Percentiles rank a stretch among this genome's conserved stretches.
phyloP scores from a whole-genome alignment of 23 tunicate species.

The Halocynthia aurantium region DNA sequence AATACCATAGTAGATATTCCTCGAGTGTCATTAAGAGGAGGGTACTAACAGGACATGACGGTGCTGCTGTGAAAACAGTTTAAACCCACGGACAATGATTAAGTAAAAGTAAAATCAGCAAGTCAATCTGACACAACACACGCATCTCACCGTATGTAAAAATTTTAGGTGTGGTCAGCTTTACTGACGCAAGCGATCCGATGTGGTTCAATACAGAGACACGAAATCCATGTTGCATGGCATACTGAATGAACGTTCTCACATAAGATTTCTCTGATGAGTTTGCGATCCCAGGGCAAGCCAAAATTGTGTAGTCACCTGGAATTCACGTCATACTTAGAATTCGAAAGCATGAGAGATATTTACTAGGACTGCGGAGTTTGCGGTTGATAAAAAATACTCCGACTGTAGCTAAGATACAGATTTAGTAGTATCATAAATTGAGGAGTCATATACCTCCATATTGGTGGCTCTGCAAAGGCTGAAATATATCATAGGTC shows the following conservation, averaged over 20 bases:
- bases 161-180: slow-evolving; percentile 74
- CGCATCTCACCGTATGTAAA: slow-evolving; percentile 68
- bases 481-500: slow-evolving; percentile 70
- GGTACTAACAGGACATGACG: no score
- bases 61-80: no score
- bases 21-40: no score
- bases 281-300: slow-evolving; percentile 86
- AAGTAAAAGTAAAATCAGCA: neutral
- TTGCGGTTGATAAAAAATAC: no score
- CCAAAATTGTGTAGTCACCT: slow-evolving; percentile 57
- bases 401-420: no score
- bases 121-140: neutral
- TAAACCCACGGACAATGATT: no score
- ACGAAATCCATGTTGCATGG: slow-evolving; percentile 34
- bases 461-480: slow-evolving; percentile 13
- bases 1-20: no score
- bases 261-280: slow-evolving; percentile 81
- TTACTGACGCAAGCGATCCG: slow-evolving; percentile 57
- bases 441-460: neutral
- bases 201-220: slow-evolving; percentile 77
- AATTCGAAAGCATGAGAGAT: no score
- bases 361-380: no score
- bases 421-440: neutral
- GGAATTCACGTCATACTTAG: neutral
- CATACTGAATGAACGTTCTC: slow-evolving; percentile 58